Evolutionary conservation across 92 coral and sea anemone genomes (phyloP).

Genomic region (Phymanthus crucifer): DNA sequence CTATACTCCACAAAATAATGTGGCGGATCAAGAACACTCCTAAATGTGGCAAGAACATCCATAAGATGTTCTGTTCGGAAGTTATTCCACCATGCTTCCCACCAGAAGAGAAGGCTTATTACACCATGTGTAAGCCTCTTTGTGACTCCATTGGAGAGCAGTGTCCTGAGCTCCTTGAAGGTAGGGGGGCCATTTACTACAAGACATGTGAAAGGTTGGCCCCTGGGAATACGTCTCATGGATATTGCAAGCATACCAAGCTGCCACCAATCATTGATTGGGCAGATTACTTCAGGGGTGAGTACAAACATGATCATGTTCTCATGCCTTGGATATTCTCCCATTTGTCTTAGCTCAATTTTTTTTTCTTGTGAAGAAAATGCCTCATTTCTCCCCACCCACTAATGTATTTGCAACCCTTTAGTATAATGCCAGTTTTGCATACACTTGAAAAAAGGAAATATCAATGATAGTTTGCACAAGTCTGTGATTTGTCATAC

Average conservation of each 20-base stretch:
- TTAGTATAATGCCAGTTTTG: no score
- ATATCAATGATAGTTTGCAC: no score
- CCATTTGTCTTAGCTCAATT: no score
- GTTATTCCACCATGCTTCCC: constrained; percentile 35
- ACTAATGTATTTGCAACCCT: no score
- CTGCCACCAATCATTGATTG: constrained; percentile 28
- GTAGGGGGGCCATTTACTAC: constrained; percentile 20
- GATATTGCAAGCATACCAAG: constrained; percentile 32
- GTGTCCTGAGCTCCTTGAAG: constrained; percentile 23
- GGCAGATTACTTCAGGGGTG: constrained; percentile 14
- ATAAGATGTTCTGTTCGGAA: constrained; percentile 29
- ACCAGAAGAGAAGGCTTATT: constrained; percentile 27
- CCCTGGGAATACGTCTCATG: constrained; percentile 28
- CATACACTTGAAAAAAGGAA: no score
- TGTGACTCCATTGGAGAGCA: constrained; percentile 21
- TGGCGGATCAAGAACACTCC: constrained; percentile 5
- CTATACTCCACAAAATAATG: constrained; percentile 27
- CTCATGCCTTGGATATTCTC: no score
- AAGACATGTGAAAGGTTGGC: constrained; percentile 35
- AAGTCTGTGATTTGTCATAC: no score
- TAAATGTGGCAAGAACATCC: constrained; percentile 24
- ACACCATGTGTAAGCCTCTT: constrained; percentile 27
- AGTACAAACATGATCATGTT: neutral
- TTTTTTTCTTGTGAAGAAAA: no score
- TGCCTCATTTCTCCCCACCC: no score